A percentile compares a stretch with the other conserved stretches of the same genome.
Conservation (phyloP, 2,888 invertebrate genomes). For the Dioctria linearis region DNA sequence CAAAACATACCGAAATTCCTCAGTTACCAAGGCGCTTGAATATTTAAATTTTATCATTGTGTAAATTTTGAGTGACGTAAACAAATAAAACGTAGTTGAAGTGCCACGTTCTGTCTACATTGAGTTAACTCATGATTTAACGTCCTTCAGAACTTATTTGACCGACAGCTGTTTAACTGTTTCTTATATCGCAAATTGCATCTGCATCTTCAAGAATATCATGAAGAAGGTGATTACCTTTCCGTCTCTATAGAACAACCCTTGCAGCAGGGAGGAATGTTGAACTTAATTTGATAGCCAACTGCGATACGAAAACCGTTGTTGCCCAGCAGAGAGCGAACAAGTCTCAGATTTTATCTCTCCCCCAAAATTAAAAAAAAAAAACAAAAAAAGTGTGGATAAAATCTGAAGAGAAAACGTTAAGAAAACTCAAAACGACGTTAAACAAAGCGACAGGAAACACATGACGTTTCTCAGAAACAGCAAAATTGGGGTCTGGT, state of each 20-base stretch:
- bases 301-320: neutral
- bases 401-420: neutral
- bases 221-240: neutral
- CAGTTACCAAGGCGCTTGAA: neutral
- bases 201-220: constrained; percentile 11
- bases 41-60: constrained; percentile 27
- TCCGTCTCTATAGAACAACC: neutral
- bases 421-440: too few relatives aligned
- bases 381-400: neutral
- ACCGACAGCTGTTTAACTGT: neutral
- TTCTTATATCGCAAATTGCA: neutral
- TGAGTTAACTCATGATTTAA: constrained; percentile 25
- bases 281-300: constrained; percentile 19
- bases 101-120: neutral
- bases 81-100: constrained; percentile 35
- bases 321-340: neutral
- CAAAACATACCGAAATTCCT: constrained; percentile 15
- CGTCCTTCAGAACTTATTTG: neutral
- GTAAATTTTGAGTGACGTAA: constrained; percentile 24
- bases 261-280: neutral
- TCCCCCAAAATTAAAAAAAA: neutral
- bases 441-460: neutral
- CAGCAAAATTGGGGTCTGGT: neutral
- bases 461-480: neutral
- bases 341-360: neutral